Percentiles rank a stretch among this genome's conserved stretches.
These are phyloP conservation scores for Parnassius apollo DNA, from an alignment of 2,888 invertebrate species.

Conservation along the genomic window DNA sequence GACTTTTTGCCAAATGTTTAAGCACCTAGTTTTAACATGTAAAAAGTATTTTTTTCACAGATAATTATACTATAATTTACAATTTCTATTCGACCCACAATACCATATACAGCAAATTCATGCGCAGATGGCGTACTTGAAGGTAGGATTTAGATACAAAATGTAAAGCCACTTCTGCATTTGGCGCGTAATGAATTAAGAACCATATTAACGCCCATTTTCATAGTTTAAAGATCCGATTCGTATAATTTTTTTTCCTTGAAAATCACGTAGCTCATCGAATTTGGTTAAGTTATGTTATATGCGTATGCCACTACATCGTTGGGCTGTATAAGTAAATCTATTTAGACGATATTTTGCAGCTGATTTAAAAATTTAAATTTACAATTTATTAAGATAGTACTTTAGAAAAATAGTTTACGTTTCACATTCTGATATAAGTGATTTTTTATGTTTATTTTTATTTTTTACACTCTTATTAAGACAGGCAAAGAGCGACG, in stretches of 20 bases:
- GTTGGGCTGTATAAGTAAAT: not conserved
- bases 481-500: too few relatives aligned
- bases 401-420: too few relatives aligned
- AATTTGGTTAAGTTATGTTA: constrained; percentile 7
- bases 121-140: constrained; percentile 11
- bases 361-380: too few relatives aligned
- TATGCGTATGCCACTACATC: constrained; percentile 18
- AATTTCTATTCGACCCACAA: constrained; percentile 11
- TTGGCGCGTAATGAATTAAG: constrained; percentile 1
- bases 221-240: not conserved
- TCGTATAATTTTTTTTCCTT: constrained; percentile 2
- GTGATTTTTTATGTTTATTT: too few relatives aligned
- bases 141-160: constrained; percentile 10
- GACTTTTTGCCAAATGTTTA: too few relatives aligned
- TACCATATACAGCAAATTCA: constrained; percentile 9
- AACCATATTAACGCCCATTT: constrained; percentile 7
- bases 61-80: not conserved
- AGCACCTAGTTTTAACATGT: too few relatives aligned
- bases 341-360: too few relatives aligned
- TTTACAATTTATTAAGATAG: too few relatives aligned
- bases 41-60: too few relatives aligned
- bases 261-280: constrained; percentile 8
- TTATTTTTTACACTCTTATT: too few relatives aligned
- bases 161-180: constrained; percentile 10
- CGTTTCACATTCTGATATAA: too few relatives aligned